Evolutionary conservation across 2,888 invertebrate species (phyloP), one percentile per base, ranked within the genome.

Genomic region (Ectemnius cavifrons): DNA sequence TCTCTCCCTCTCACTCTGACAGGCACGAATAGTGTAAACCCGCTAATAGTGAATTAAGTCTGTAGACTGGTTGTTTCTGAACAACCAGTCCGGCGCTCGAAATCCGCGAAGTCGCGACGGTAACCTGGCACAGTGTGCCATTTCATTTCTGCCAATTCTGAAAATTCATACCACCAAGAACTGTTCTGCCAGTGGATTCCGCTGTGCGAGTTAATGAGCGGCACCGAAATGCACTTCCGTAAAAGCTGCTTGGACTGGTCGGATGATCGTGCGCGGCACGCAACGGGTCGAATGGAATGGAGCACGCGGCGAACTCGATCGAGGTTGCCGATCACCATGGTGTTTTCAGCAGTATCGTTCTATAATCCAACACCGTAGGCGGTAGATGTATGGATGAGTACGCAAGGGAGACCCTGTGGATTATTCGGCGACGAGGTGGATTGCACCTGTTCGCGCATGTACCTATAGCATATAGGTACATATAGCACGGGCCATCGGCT

Each of bases 361-460:
- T 75, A 82, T 80, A 79, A 83, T 79, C 76, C 75, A 69, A 81
- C 84, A 83, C 83, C 83, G 84, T 84, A 84, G 83, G 84, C 84
- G 83, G 83, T 83, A 78, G 67, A 83, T 73, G 81, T 71, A 75
- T 71, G 64, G 58, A 68, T 23, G 49, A 60, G 63, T 58, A 52
- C 66, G 52, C 16, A 45, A 63, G 71, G 13, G 59, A 47, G 67
- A 64, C 63, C 71, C 63, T 49, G 49, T 65, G 80, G 65, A 73
- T 70, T 67, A 74, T 70, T 72, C 63, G 62, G 65, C 71, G 69
- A 61, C 66, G 67, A 67, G 75, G 28, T 56, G 62, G 65, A 47
- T 37, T 63, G 81, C 82, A 82, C 82, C 82, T 82, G 82, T 82
- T 82, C 69, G 69, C 52, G 14, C 52, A n/a, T 49, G 14, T 47